Evolutionary conservation across 2,888 invertebrate species (phyloP), one percentile per base, ranked within the genome.

Genomic region (Plutella xylostella): DNA sequence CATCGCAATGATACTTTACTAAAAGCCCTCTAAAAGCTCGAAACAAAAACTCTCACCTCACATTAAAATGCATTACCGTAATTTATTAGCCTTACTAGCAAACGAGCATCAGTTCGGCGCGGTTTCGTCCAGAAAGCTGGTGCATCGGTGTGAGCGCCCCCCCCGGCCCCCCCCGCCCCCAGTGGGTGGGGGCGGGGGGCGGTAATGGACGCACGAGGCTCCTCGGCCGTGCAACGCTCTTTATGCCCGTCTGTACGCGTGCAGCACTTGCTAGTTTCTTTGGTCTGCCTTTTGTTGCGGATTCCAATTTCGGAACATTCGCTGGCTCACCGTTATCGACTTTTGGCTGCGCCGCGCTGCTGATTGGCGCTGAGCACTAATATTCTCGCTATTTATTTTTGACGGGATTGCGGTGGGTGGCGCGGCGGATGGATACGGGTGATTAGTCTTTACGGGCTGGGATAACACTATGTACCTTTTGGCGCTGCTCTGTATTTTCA

Each of bases 181-280:
- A 45, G 51, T 57, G 50, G 55, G 50, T 56, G 48, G 54, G 68
- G 68, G 71, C 11, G 40, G 42, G 43, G 41, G 40, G 34, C n/a
- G 72, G 78, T 77, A 77, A 80, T 79, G 82, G 82, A 82, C 82
- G 82, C 82, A 80, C 66, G 73, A 73, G 72, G 73, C 75, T 73
- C 71, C 68, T 69, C 73, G 68, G 71, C 67, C 69, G 67, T 72
- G 70, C 46, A 47, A 45, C 72, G 69, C 73, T 77, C 76, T 78
- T 76, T 78, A 77, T 72, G 73, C 69, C 61, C 19, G 72, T 72
- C 67, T 69, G 72, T 71, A 77, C 76, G 80, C 82, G 78, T 80
- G 44, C 40, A 18, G 72, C 75, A 74, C 78, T 78, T 74, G 74
- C 72, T 71, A 72, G 67, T 79, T 80, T 82, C 82, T 80, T 80